A percentile compares a stretch with the other conserved stretches of the same genome.
These are phyloP conservation scores for Lysandra coridon DNA, from an alignment of 2,888 invertebrate species.

Conservation along the genomic window DNA sequence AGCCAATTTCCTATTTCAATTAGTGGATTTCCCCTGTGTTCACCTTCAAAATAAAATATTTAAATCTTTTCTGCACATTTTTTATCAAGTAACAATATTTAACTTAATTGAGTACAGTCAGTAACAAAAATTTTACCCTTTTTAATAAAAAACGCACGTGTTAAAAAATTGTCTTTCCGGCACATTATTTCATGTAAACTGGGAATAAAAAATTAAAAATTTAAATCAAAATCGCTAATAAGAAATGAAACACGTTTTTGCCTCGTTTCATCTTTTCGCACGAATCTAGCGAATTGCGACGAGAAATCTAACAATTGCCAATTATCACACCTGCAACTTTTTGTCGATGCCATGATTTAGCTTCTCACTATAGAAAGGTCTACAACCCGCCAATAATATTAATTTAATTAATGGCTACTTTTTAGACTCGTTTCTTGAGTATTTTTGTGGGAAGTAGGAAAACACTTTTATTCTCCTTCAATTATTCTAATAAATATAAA, in stretches of 20 bases:
- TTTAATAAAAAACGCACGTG: no score
- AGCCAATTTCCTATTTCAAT: neutral
- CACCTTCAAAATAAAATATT: no score
- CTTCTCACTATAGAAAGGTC: constrained; percentile 25
- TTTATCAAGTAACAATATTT: no score
- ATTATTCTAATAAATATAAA: no score
- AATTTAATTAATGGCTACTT: neutral
- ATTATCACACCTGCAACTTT: constrained; percentile 39
- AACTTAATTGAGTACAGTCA: no score
- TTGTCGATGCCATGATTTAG: constrained; percentile 17
- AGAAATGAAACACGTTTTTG: constrained; percentile 32
- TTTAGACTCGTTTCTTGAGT: no score
- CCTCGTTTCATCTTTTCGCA: neutral
- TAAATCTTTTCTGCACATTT: no score
- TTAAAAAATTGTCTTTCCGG: no score
- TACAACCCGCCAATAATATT: neutral
- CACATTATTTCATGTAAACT: neutral
- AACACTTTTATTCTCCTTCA: no score
- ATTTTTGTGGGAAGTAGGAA: no score
- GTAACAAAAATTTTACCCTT: no score
- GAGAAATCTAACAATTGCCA: constrained; percentile 40
- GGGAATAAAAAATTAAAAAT: neutral
- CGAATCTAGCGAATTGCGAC: constrained; percentile 33
- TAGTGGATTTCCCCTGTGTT: neutral
- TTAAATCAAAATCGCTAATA: no score